phyloP scores from a whole-genome alignment of 1,140 invertebrate genomes.

The Andrena cerasifolii region DNA sequence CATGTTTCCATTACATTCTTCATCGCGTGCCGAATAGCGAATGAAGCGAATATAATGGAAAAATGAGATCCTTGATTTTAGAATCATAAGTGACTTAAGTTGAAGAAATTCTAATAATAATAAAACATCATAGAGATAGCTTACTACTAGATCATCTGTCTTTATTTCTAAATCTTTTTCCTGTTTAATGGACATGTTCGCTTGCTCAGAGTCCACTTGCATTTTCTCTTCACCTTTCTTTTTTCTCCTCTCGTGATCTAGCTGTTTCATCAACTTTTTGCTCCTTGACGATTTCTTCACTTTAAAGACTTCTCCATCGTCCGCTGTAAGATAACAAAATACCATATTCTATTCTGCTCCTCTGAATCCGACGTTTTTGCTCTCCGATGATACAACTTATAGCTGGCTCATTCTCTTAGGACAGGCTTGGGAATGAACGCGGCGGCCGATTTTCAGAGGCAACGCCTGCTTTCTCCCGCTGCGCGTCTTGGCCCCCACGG shows the following conservation, averaged over 20 bases:
- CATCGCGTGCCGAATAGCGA: not conserved
- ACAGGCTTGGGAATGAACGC: too few relatives aligned
- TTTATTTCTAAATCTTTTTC: conserved; percentile 84
- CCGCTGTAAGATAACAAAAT: conserved; percentile 83
- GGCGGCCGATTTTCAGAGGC: too few relatives aligned
- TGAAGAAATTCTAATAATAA: conserved; percentile 74
- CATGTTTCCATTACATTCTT: conserved; percentile 19
- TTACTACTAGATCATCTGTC: conserved; percentile 85
- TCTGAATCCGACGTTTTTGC: too few relatives aligned
- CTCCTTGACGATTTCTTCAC: conserved; percentile 97
- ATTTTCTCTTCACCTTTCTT: conserved; percentile 86
- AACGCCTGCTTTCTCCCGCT: too few relatives aligned
- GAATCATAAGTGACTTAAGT: conserved; percentile 50
- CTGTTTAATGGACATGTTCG: conserved; percentile 79
- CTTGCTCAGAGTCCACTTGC: conserved; percentile 80
- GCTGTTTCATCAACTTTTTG: conserved; percentile 92
- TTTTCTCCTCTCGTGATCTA: conserved; percentile 91
- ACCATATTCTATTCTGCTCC: not conserved
- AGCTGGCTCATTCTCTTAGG: too few relatives aligned
- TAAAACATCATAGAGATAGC: conserved; percentile 81
- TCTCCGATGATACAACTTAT: too few relatives aligned
- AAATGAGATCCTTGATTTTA: conserved; percentile 38
- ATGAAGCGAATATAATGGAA: not conserved
- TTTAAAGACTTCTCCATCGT: conserved; percentile 95
- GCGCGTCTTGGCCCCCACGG: too few relatives aligned